A percentile compares a stretch with the other conserved stretches of the same genome.
These are phyloP conservation scores for Chymomyza fuscimana DNA, from an alignment of 2,888 invertebrate genomes.

Conservation along the genomic window DNA sequence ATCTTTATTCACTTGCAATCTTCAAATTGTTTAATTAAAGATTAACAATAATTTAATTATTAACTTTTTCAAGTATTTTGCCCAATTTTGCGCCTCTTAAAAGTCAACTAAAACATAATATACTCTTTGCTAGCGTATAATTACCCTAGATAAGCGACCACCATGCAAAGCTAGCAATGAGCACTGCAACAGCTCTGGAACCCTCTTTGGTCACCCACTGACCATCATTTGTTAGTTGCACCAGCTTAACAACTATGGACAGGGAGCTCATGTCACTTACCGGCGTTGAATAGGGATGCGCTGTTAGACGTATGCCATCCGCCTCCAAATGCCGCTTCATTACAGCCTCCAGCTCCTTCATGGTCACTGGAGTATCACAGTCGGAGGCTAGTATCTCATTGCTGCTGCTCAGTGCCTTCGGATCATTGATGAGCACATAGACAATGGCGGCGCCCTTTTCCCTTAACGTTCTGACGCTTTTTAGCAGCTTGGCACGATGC, in stretches of 20 bases:
- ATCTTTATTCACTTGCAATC: too few relatives aligned
- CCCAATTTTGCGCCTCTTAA: neutral
- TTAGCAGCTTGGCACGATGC: constrained; percentile 89
- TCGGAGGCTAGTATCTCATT: constrained; percentile 80
- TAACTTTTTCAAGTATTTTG: too few relatives aligned
- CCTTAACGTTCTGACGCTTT: constrained; percentile 90
- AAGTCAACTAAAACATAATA: neutral
- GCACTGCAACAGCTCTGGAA: constrained; percentile 13
- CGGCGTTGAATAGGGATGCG: constrained; percentile 95
- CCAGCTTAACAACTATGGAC: neutral
- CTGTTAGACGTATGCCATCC: constrained; percentile 91
- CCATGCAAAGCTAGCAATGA: constrained; percentile 9
- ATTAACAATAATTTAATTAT: too few relatives aligned
- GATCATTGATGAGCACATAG: constrained; percentile 94
- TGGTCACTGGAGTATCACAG: constrained; percentile 79
- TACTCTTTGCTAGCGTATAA: neutral
- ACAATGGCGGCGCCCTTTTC: constrained; percentile 96
- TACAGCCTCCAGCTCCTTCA: constrained; percentile 85
- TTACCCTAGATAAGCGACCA: constrained; percentile 52
- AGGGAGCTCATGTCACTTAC: constrained; percentile 82
- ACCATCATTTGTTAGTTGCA: neutral
- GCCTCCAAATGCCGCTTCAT: constrained; percentile 91
- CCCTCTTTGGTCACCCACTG: neutral
- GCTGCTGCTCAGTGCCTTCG: constrained; percentile 81
- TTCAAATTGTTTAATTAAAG: too few relatives aligned